A percentile compares a stretch with the other conserved stretches of the same genome.
These are phyloP conservation scores for Clinocottus analis DNA, from an alignment of 2,113 vertebrate species.

Conservation along the genomic window DNA sequence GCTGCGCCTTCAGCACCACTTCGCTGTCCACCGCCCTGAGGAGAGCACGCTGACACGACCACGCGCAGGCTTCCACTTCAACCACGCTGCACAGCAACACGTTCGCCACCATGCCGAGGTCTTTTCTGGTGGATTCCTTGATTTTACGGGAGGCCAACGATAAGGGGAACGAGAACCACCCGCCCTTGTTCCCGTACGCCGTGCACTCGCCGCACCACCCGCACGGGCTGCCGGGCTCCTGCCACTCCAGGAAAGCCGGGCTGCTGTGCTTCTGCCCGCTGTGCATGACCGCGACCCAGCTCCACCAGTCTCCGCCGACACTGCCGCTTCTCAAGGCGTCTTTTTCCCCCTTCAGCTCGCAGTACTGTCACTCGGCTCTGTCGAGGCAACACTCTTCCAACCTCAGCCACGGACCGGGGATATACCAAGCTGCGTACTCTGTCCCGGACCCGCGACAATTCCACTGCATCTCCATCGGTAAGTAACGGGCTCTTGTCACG, in stretches of 20 bases:
- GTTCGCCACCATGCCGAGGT: slow-evolving; percentile 90
- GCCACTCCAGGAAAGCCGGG: slow-evolving; percentile 95
- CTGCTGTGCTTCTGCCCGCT: slow-evolving; percentile 96
- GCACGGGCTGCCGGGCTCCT: slow-evolving; percentile 89
- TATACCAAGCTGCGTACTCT: slow-evolving; percentile 94
- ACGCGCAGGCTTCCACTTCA: slow-evolving; percentile 31
- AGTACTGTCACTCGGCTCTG: slow-evolving; percentile 93
- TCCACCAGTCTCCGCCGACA: slow-evolving; percentile 90
- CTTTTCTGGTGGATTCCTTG: slow-evolving; percentile 97
- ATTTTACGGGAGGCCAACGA: slow-evolving; percentile 93
- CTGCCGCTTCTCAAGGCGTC: slow-evolving; percentile 96
- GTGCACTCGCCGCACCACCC: slow-evolving; percentile 92
- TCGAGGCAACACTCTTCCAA: slow-evolving; percentile 90
- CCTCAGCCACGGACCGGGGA: slow-evolving; percentile 88
- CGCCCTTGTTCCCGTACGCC: slow-evolving; percentile 94
- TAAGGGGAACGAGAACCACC: slow-evolving; percentile 88
- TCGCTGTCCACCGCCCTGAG: slow-evolving; percentile 88
- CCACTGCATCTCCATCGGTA: slow-evolving; percentile 98
- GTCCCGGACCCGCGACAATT: slow-evolving; percentile 96
- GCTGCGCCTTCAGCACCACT: slow-evolving; percentile 94
- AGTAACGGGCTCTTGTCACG: slow-evolving; percentile 63
- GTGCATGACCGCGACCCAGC: slow-evolving; percentile 93
- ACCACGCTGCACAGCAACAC: slow-evolving; percentile 42
- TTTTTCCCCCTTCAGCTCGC: slow-evolving; percentile 92
- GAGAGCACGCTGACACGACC: slow-evolving; percentile 55